A percentile compares a stretch with the other conserved stretches of the same genome.
Conservation (phyloP, 2,797 vertebrate species). For the Enteromius argenteus region DNA sequence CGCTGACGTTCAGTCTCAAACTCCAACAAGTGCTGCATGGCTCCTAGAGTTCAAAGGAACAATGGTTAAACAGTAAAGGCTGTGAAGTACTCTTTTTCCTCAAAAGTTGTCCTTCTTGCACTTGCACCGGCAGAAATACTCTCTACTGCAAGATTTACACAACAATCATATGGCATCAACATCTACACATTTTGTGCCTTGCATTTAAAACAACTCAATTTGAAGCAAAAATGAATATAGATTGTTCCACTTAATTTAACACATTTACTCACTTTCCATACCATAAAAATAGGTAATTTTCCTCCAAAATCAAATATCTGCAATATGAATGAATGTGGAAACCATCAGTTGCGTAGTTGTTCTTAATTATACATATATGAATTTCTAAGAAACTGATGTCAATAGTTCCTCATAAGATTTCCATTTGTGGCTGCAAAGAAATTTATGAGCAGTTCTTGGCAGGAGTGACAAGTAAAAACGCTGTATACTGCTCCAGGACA, state of each 20-base stretch:
- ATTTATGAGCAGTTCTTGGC: constrained; percentile 59
- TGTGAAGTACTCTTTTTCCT: constrained; percentile 23
- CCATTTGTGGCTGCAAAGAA: constrained; percentile 60
- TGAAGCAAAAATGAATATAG: background rate
- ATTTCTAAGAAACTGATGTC: constrained; percentile 19
- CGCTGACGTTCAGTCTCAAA: constrained; percentile 93
- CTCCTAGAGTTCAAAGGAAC: constrained; percentile 79
- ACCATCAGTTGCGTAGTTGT: background rate
- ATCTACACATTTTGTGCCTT: background rate
- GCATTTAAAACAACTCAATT: background rate
- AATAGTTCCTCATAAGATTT: constrained; percentile 57
- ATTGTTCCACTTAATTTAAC: background rate
- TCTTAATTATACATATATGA: background rate
- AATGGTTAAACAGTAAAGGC: constrained; percentile 18
- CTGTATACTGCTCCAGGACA: constrained; percentile 60
- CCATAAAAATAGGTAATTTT: background rate
- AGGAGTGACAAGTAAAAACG: constrained; percentile 59
- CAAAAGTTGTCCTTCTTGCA: background rate
- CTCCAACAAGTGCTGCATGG: constrained; percentile 87
- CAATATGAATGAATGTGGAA: background rate
- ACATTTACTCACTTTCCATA: background rate
- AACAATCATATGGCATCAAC: background rate
- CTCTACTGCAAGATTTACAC: background rate
- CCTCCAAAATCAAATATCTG: background rate
- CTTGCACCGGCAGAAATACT: background rate